Base-by-base conservation (phyloP, 2,888 invertebrate species). In the Buathra laborator region DNA sequence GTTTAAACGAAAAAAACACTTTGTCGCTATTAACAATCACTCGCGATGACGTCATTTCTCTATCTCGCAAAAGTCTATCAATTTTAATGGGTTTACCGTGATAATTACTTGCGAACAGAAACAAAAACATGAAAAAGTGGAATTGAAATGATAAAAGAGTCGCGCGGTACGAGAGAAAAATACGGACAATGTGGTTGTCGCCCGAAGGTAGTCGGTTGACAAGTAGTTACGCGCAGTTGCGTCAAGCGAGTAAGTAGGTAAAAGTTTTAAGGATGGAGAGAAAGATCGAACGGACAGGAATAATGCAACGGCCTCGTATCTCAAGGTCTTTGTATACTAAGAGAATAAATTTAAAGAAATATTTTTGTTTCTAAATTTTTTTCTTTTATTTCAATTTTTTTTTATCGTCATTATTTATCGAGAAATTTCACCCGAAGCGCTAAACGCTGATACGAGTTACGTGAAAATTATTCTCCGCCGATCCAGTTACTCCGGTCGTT, bases 61-160 rank as follows among this genome's bases (percentile, higher is more conserved):
- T 10, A 19, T 19, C 24, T 56, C 24, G 24, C 12, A 56, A 51
- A 51, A 16, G 51, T 51, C 9, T 19, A 24, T 24, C 56, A 16
- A 19, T 56, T 68, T 74, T 43, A 7, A 59, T 67, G 37, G 59
- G 56, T 12, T 56, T 56, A 12, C 2, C 10, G 56, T 32, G 12
- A 76, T 76, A 76, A 67, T 67, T 53, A 19, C 67, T 44, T 53
- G n/a, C 16, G 43, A 32, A 53, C 37, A 53, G 51, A 75, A 75
- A 75, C 70, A 56, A 29, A 10, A 10, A 24, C 24, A 24, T 24
- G 24, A 14, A 67, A 53, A 62, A 43, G 14, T 12, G 4, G 64
- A 64, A 37, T 9, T 37, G 37, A 64, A 68, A 68, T 44, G 48
- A 14, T 48, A 24, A 7, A n/a, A 16, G 12, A 46, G 62, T 14